Percentiles rank a stretch among this genome's conserved stretches.
Evolutionary conservation across 2,797 vertebrate species (phyloP).

Genomic region (Tadarida brasiliensis): DNA sequence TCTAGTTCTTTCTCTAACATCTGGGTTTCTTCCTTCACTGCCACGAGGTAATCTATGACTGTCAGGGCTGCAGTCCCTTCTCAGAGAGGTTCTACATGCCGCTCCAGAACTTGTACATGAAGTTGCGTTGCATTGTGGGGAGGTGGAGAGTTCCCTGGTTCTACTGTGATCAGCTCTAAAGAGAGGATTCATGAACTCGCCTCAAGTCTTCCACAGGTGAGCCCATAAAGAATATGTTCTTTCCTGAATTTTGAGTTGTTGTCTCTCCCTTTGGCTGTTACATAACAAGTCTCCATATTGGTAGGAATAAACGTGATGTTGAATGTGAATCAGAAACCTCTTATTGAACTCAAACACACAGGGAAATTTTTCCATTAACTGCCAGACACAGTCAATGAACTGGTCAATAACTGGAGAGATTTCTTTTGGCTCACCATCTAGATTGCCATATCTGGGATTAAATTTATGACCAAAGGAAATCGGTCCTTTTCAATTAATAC

Average conservation of each 20-base stretch:
- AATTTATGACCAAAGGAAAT: conserved; percentile 97
- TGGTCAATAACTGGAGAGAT: conserved; percentile 95
- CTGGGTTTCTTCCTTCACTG: conserved; percentile 95
- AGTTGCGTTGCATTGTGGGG: conserved; percentile 92
- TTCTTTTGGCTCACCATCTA: conserved; percentile 95
- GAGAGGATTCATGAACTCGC: conserved; percentile 94
- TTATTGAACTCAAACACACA: conserved; percentile 98
- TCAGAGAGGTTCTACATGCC: conserved; percentile 98
- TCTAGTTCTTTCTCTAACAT: conserved; percentile 94
- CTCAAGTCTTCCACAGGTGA: conserved; percentile 93
- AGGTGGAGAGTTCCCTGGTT: conserved; percentile 91
- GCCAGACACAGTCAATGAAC: conserved; percentile 97
- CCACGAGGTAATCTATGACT: conserved; percentile 94
- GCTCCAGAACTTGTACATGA: conserved; percentile 97
- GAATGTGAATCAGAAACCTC: conserved; percentile 94
- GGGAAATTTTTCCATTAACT: conserved; percentile 96
- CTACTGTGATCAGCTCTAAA: conserved; percentile 92
- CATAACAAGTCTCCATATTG: conserved; percentile 97
- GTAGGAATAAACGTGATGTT: conserved; percentile 96
- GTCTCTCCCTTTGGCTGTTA: conserved; percentile 94
- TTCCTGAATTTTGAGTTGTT: conserved; percentile 90
- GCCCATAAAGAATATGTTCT: conserved; percentile 95
- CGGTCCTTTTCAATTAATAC: conserved; percentile 97
- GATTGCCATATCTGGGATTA: conserved; percentile 95
- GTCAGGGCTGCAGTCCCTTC: conserved; percentile 95